Evolutionary conservation across 2,888 invertebrate genomes (phyloP), one percentile per base, ranked within the genome.

Genomic region (Nudaria mundana): DNA sequence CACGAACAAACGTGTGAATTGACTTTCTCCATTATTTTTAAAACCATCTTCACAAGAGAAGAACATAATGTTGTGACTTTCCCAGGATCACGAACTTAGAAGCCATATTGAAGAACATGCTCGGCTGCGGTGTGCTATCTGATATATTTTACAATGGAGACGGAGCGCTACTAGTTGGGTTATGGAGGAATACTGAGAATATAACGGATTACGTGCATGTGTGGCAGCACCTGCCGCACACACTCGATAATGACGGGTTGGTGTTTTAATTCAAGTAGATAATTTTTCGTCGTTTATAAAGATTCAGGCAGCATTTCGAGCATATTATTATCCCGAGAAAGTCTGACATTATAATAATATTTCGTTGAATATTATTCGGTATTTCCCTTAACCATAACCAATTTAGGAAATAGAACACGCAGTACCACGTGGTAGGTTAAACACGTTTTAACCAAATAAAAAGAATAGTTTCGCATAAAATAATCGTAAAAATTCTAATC

Each of bases 71-170:
- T 52, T 42, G 40, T 48, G 51, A 56, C 56, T 48, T 80, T 64
- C 72, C 53, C 81, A 84, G 83, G 74, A 52, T 82, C 51, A 46
- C 45, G 46, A 84, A 82, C 68, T 66, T 84, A 44, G 73, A 81
- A 52, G 44, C 62, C 4, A 63, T 68, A 28, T 42, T 84, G 47
- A 61, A 56, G 33, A 83, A 83, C 62, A 76, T 84, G 75, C 61
- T 69, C 28, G 63, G 66, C 13, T 57, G 64, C 48, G 79, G 79
- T 12, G 39, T 66, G 13, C 66, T 84, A 14, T 70, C 81, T 13
- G 68, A 74, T 14, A 57, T 61, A 36, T 45, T 83, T 7, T 80
- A 63, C 61, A 62, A 72, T 28, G 75, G 76, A 29, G 59, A 64
- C 16, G 80, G 76, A 23, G 56, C 43, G 3, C 56, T 82, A 7